phyloP scores from a whole-genome alignment of 2,113 vertebrate species.

The Labeo catla region DNA sequence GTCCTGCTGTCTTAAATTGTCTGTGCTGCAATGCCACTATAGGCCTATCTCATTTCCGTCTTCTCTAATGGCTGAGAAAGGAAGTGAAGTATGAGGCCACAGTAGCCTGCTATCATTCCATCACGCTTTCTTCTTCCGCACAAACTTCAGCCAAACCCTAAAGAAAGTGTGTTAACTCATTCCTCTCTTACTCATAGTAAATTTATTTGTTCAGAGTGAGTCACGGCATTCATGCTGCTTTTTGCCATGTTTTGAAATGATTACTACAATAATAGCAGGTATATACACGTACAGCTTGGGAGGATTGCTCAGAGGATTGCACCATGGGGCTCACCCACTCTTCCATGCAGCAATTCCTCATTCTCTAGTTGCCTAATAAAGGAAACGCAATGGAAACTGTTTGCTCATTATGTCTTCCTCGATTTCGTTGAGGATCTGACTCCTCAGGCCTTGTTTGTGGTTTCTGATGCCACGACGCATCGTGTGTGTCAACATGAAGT shows the following conservation, averaged over 20 bases:
- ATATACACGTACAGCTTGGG: background rate
- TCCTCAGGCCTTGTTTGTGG: background rate
- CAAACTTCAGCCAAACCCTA: background rate
- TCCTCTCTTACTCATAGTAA: background rate
- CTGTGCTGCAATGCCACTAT: background rate
- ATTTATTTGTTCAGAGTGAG: background rate
- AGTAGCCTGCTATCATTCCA: background rate
- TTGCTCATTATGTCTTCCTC: background rate
- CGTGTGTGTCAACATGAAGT: background rate
- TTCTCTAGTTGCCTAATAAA: slow-evolving; percentile 17
- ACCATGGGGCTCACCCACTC: background rate
- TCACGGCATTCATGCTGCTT: background rate
- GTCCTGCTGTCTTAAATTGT: background rate
- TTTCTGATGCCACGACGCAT: background rate
- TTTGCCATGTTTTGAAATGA: background rate
- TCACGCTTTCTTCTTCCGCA: background rate
- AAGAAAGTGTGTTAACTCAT: slow-evolving; percentile 2
- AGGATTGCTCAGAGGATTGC: slow-evolving; percentile 10
- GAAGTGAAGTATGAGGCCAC: slow-evolving; percentile 20
- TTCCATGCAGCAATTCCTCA: background rate
- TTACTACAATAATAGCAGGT: background rate
- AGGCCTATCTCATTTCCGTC: background rate
- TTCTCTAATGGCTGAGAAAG: background rate
- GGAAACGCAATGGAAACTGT: slow-evolving; percentile 9
- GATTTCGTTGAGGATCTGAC: background rate